Evolutionary conservation across 2,797 vertebrate species (phyloP).

Genomic region (Gymnodraco acuticeps): DNA sequence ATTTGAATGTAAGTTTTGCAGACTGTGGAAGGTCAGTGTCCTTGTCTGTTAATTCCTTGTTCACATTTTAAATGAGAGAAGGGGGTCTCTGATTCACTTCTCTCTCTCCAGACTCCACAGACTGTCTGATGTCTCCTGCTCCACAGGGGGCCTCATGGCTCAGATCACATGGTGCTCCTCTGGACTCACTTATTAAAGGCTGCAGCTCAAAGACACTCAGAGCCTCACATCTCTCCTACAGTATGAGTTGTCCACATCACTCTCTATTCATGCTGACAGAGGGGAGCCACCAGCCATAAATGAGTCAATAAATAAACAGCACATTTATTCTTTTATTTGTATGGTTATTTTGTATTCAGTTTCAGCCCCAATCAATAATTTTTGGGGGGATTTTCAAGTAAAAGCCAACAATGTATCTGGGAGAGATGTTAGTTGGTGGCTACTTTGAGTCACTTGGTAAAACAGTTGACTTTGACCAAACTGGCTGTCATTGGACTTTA

Average conservation of each 20-base stretch:
- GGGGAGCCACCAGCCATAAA: conserved; percentile 16
- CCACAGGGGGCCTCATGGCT: conserved; percentile 49
- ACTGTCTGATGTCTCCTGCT: conserved; percentile 68
- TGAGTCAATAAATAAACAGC: conserved; percentile 46
- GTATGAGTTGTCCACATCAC: conserved; percentile 30
- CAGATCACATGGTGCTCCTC: conserved; percentile 62
- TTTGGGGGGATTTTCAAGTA: not conserved
- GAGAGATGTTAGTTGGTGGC: conserved; percentile 5
- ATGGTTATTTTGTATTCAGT: not conserved
- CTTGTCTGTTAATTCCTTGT: conserved; percentile 37
- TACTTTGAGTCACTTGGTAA: not conserved
- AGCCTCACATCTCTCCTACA: conserved; percentile 52
- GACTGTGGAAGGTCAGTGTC: conserved; percentile 44
- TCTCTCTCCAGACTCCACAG: conserved; percentile 57
- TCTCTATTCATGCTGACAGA: conserved; percentile 19
- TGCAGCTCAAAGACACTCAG: conserved; percentile 56
- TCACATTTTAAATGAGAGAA: conserved; percentile 56
- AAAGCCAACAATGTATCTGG: not conserved
- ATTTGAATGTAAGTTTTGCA: conserved; percentile 18
- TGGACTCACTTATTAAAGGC: conserved; percentile 70
- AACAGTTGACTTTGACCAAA: not conserved
- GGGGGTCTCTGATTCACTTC: conserved; percentile 37
- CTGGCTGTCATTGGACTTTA: not conserved
- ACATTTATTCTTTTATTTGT: not conserved
- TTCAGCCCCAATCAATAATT: not conserved